These are phyloP conservation scores for Halichoerus grypus DNA, from an alignment of 2,113 vertebrate genomes.

Conservation along the genomic window DNA sequence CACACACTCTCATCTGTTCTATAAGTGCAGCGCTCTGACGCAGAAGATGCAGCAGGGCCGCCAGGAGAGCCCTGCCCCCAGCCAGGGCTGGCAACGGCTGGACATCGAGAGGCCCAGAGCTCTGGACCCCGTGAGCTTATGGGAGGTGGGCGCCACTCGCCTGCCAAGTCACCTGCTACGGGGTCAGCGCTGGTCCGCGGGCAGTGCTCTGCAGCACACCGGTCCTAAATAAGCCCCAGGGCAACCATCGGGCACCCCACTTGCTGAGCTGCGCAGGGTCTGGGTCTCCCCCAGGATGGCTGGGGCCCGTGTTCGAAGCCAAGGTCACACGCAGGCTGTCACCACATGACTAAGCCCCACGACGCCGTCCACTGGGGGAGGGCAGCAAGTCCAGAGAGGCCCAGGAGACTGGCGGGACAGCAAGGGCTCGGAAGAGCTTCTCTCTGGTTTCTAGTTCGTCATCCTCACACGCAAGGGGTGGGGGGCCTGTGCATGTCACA, in stretches of 20 bases:
- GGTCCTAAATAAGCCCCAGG: fast-evolving
- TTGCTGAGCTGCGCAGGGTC: neutral
- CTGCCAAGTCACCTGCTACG: neutral
- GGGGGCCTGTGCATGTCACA: fast-evolving
- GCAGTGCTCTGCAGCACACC: neutral
- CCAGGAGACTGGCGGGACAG: neutral
- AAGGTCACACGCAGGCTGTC: neutral
- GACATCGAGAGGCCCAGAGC: neutral
- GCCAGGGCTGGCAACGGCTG: neutral
- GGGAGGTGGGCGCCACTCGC: neutral
- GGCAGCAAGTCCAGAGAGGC: neutral
- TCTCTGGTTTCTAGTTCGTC: no score
- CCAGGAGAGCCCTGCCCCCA: neutral
- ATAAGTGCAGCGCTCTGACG: neutral
- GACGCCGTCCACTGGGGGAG: fast-evolving
- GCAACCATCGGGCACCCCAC: neutral
- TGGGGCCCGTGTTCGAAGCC: neutral
- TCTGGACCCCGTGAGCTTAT: neutral
- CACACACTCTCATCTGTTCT: neutral
- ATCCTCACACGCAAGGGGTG: fast-evolving
- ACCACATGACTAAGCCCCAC: fast-evolving
- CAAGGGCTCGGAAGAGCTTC: neutral
- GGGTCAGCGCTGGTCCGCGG: neutral
- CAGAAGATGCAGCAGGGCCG: neutral
- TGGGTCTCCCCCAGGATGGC: neutral